These are phyloP conservation scores for Chaetophractus vellerosus DNA, from an alignment of 2,797 vertebrate species.

Conservation along the genomic window DNA sequence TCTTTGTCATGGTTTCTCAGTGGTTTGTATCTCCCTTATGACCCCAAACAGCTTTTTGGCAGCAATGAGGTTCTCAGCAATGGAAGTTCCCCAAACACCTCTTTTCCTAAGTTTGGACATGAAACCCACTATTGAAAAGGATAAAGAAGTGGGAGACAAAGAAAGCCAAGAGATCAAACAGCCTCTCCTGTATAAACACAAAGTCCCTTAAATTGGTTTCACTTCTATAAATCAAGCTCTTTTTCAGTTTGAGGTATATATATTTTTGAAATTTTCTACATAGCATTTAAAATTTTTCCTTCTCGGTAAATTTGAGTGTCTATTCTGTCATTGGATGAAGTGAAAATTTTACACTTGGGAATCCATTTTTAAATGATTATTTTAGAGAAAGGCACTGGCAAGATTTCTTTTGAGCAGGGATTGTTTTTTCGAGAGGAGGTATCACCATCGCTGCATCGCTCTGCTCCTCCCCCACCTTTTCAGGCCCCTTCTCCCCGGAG, in stretches of 20 bases:
- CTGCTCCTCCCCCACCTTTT: not conserved
- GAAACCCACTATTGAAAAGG: not conserved
- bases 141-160: not conserved
- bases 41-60: not conserved
- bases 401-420: not conserved
- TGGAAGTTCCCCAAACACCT: not conserved
- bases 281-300: not conserved
- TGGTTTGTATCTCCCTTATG: not conserved
- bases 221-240: not conserved
- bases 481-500: not conserved
- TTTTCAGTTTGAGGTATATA: not conserved
- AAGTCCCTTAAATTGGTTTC: not conserved
- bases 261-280: not conserved
- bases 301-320: not conserved
- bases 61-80: not conserved
- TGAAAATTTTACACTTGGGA: not conserved
- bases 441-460: not conserved
- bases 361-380: not conserved
- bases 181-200: not conserved
- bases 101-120: not conserved
- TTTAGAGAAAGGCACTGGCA: not conserved
- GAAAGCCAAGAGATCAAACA: not conserved
- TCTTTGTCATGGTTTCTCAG: not conserved
- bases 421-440: too few relatives aligned
- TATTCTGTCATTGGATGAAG: constrained; percentile 16